Evolutionary conservation across 2,888 invertebrate genomes (phyloP), one percentile per base, ranked within the genome.

Genomic region (Scelioninae gen. 2): DNA sequence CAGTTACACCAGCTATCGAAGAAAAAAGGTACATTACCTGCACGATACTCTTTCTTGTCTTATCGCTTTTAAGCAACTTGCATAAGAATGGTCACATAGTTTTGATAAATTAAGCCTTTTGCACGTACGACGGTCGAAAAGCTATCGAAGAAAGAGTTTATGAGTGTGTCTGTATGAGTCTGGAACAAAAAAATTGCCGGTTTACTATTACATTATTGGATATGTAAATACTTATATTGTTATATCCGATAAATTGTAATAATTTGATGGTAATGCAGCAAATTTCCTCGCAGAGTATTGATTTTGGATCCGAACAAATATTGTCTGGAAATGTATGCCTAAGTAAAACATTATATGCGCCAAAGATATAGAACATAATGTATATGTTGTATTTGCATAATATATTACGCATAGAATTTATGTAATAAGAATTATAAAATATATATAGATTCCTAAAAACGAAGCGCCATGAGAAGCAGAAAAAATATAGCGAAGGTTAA

Each of bases 1-100:
- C 80, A 77, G 80, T 78, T 74, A 80, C 80, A 68, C 80, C 80
- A 75, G 80, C 80, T 78, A 79, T 78, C 77, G 80, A 80, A 78
- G 80, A 80, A 76, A 79, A 77, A 79, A 80, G 80, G 80, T 80
- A 80, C 61, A 77, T 77, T 77, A 75, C 70, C 74, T 79, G 78
- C 79, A 79, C 79, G 78, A 78, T 74, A 74, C 68, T 78, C 57
- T 78, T 70, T 68, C 48, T 64, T 70, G 65, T 73, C 73, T 75
- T 70, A 67, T 50, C 73, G 75, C 75, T 75, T 75, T 50, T 67
- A 57, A 72, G 64, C 73, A 68, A 75, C 63, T 70, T 75, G 75
- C 73, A 75, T 75, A 73, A 73, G 73, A 75, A 73, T 72, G 70
- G 70, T 70, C 70, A 75, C 73, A 75, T 75, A 70, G 75, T 67